Conservation (phyloP, 2,888 invertebrate genomes). For the Acronicta aceris region DNA sequence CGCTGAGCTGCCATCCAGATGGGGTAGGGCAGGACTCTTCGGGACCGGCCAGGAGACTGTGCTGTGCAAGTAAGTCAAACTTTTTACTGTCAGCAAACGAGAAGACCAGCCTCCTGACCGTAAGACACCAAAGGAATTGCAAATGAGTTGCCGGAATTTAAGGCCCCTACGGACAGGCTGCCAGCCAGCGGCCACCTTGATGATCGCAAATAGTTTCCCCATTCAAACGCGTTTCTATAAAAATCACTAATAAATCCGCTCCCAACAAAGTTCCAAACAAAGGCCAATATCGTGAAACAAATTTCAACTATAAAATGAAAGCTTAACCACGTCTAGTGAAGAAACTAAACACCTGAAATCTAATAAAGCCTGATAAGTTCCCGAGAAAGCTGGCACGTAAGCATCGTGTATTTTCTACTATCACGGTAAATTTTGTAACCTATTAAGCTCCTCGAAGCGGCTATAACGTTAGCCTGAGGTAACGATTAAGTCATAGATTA, state of each 20-base stretch:
- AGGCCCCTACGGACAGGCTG: no score
- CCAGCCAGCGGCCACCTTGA: no score
- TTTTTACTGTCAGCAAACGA: no score
- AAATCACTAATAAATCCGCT: constrained; percentile 29
- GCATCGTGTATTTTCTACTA: constrained; percentile 86
- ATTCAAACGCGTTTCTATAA: no score
- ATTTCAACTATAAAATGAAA: constrained; percentile 60
- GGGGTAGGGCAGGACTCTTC: constrained; percentile 92
- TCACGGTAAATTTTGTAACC: constrained; percentile 88
- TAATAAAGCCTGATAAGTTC: constrained; percentile 82
- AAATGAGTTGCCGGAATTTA: no score
- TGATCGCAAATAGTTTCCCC: no score
- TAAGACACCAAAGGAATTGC: no score
- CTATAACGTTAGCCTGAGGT: constrained; percentile 88
- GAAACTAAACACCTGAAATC: constrained; percentile 79
- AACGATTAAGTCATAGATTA: constrained; percentile 86
- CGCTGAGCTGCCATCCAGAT: constrained; percentile 92
- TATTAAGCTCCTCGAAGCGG: constrained; percentile 88
- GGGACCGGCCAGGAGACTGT: constrained; percentile 91
- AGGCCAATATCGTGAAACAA: constrained; percentile 56
- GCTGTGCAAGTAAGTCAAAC: constrained; percentile 91
- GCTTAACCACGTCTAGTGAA: constrained; percentile 61
- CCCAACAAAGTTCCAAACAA: constrained; percentile 46
- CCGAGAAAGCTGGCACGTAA: constrained; percentile 81
- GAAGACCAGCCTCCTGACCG: no score